Conservation (phyloP, 2,113 vertebrate species). For the Cynoglossus semilaevis region DNA sequence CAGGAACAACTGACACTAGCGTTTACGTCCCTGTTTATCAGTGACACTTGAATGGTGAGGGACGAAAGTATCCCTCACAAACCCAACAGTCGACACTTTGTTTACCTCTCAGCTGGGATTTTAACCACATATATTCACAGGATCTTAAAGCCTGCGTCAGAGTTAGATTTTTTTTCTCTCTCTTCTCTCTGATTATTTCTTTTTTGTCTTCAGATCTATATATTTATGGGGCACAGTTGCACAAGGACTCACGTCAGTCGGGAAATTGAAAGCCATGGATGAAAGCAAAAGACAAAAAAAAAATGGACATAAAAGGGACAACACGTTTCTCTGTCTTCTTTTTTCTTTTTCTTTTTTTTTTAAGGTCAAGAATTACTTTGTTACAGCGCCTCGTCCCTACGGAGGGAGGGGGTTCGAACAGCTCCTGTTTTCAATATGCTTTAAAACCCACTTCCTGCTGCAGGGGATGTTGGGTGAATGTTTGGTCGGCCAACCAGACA, state of each 20-base stretch:
- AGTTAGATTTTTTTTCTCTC: constrained; percentile 7
- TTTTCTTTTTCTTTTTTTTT: constrained; percentile 10
- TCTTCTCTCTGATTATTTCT: constrained; percentile 19
- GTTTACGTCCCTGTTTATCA: constrained; percentile 26
- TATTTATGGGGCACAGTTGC: constrained; percentile 53
- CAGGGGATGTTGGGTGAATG: constrained; percentile 5
- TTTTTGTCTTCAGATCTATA: constrained; percentile 26
- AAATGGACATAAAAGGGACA: constrained; percentile 18
- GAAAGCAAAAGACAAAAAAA: constrained; percentile 18
- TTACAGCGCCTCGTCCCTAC: constrained; percentile 16
- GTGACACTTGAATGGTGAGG: constrained; percentile 28
- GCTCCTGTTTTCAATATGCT: constrained; percentile 18
- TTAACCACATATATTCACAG: constrained; percentile 45
- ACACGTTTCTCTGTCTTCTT: neutral
- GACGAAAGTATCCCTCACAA: constrained; percentile 22
- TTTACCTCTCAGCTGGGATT: constrained; percentile 55
- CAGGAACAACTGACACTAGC: constrained; percentile 9
- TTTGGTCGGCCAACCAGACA: constrained; percentile 2
- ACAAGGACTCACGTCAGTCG: constrained; percentile 45
- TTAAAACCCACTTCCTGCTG: constrained; percentile 21
- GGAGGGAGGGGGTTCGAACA: constrained; percentile 14
- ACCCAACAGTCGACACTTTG: constrained; percentile 46
- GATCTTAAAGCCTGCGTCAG: constrained; percentile 32
- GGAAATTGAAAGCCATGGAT: constrained; percentile 53
- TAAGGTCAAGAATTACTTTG: constrained; percentile 24